Evolutionary conservation across 23 tunicate species (phyloP), one percentile per base, ranked within the genome.

Genomic region (Diplosoma virens): DNA sequence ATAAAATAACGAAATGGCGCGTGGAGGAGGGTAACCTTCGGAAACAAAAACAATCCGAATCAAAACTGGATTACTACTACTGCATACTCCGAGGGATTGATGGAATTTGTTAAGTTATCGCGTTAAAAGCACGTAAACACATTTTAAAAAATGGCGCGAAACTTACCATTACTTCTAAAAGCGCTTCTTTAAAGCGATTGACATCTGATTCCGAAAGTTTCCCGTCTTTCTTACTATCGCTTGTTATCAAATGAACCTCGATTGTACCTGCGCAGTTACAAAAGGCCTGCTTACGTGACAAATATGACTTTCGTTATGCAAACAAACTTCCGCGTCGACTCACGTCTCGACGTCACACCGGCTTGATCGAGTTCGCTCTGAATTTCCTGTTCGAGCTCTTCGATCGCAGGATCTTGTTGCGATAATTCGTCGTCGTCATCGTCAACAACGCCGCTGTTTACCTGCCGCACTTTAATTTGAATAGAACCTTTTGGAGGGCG

Each of bases 311-410:
- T 41, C 14, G 9, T 41, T 14, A 41, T 9, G 11, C 9, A 41
- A 41, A 41, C 50, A 41, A 41, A 41, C 9, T 41, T 7, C 50
- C 50, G n/a, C n/a, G n/a, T n/a, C n/a, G 4, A 55, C 21, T 55
- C 30, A 61, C 69, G 34, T 67, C 36, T 37, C 21, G 74, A 67
- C 7, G 7, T 35, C 2, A 79, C 11, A 1, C 96, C 96, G 17
- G 84, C 96, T 1, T 82, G 81, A 48, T 71, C 68, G 2, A 89
- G 33, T 28, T 86, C 87, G 32, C 54, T 69, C 7, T 60, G 67
- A 46, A 89, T 61, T 23, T 89, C 96, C 30, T 89, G 71, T 78
- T 89, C 96, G 1, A 89, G 50, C 27, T 78, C 61, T 31, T 69
- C 31, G 27, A 86, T 65, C 36, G 59, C 67, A 0, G 82, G 88